A percentile compares a stretch with the other conserved stretches of the same genome.
Conservation (phyloP, 92 coral and sea anemone species). For the Porites evermanni region DNA sequence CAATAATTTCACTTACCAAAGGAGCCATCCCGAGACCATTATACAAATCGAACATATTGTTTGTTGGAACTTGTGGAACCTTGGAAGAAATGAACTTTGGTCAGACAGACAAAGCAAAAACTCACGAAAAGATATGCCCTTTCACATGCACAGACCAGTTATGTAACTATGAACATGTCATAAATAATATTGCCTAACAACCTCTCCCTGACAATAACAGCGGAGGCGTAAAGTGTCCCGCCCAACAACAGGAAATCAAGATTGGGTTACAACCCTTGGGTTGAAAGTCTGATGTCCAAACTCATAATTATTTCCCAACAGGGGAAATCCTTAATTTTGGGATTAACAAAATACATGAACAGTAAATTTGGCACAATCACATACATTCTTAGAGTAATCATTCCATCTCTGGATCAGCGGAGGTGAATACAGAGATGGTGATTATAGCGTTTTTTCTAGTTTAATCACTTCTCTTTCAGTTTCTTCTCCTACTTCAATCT, state of each 20-base stretch:
- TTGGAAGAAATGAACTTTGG: background rate
- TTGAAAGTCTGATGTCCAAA: constrained; percentile 3
- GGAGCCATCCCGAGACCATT: constrained; percentile 73
- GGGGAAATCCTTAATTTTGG: background rate
- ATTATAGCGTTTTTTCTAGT: no score
- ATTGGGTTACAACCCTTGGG: background rate
- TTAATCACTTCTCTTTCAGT: no score
- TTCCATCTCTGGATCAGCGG: no score
- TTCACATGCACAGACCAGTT: background rate
- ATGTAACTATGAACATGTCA: no score
- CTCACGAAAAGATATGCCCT: background rate
- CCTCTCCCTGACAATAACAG: background rate
- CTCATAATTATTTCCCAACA: background rate
- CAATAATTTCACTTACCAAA: constrained; percentile 54
- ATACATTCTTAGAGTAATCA: no score
- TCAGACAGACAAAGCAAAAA: background rate
- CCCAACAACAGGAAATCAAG: background rate
- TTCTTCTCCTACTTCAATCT: no score
- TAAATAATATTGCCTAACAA: background rate
- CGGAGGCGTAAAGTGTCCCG: background rate
- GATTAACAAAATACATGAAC: no score
- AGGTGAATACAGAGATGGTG: no score
- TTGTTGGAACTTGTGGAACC: constrained; percentile 71
- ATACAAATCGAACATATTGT: constrained; percentile 89
- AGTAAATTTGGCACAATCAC: no score